Evolutionary conservation across 2,888 invertebrate genomes (phyloP), one percentile per base, ranked within the genome.

Genomic region (Microctonus brassicae): DNA sequence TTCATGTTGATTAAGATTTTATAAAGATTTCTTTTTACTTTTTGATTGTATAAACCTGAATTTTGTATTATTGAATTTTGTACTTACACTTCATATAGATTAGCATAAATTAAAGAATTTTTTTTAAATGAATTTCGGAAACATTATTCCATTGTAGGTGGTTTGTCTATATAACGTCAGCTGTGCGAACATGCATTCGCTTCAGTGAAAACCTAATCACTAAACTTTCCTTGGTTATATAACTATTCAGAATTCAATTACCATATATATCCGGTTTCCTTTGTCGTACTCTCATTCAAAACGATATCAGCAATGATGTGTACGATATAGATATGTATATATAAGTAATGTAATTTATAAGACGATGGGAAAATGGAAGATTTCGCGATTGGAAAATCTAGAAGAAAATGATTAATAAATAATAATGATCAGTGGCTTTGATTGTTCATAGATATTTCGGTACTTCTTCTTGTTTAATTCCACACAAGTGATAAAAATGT

Each of bases 181-280:
- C 52, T 52, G 63, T 4, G 58, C 47, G 52, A 10, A 33, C 52
- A 52, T 52, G 26, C 52, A 64, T 52, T 62, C 26, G 33, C 33
- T 52, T 29, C 34, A 33, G 34, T 29, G 52, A 24, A 52, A 52
- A 52, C 36, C 62, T 62, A 62, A 62, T 62, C 62, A 39, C 62
- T 42, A 42, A 62, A 62, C 62, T 62, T 62, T 62, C 42, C 24
- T 47, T 17, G 17, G 22, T 36, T 62, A 20, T 26, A 36, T 62
- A 62, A 62, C 62, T 62, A 62, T 39, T 39, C 42, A 42, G 62
- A 62, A 62, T 62, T 42, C 42, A 62, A 62, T 62, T 62, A 62
- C 26, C 42, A 62, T 62, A 62, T 42, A 39, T 26, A 26, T 62
- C 42, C 39, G 13, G 22, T 10, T 17, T 26, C 24, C 62, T 42